phyloP scores from a whole-genome alignment of 2,113 vertebrate species.

The Etia nguti region DNA sequence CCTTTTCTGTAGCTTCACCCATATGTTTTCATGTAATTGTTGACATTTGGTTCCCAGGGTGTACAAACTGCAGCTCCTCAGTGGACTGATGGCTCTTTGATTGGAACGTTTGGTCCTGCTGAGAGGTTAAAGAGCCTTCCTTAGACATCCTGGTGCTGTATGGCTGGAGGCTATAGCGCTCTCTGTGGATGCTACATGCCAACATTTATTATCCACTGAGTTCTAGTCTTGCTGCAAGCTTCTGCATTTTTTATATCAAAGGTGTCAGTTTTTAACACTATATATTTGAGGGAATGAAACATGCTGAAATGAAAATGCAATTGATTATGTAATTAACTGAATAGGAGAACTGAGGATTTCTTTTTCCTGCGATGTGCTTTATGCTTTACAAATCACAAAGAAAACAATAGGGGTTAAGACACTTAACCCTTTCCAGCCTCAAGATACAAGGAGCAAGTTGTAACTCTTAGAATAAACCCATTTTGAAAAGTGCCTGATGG shows the following conservation, averaged over 20 bases:
- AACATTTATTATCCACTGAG: conserved; percentile 10
- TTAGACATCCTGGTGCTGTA: neutral
- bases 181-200: neutral
- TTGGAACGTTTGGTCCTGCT: neutral
- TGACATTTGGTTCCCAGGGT: conserved; percentile 10
- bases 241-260: neutral
- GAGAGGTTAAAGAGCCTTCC: conserved; percentile 16
- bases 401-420: neutral
- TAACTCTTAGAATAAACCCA: neutral
- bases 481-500: neutral
- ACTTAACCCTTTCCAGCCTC: neutral
- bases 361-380: neutral
- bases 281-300: neutral
- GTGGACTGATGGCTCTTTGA: conserved; percentile 11
- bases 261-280: neutral
- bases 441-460: neutral
- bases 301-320: neutral
- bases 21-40: conserved; percentile 29
- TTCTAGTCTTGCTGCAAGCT: neutral
- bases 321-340: neutral
- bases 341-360: fast-evolving
- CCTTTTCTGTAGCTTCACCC: conserved; percentile 13
- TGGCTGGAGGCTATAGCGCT: neutral
- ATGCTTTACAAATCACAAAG: neutral
- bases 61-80: neutral